Evolutionary conservation across 1,140 invertebrate species (phyloP).

Genomic region (Drosophila funebris): DNA sequence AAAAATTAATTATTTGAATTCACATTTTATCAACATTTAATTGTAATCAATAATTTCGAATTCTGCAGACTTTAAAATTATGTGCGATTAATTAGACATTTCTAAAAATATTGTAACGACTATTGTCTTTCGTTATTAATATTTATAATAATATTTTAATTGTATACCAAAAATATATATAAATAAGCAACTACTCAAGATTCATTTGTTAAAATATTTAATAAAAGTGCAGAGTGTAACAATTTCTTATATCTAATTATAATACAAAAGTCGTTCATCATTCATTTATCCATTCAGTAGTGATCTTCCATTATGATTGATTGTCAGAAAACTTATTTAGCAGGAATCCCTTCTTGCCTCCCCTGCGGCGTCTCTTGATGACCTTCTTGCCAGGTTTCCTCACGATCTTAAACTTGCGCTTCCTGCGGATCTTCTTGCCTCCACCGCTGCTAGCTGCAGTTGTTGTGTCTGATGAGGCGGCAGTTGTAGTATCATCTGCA

Average conservation of each 20-base stretch:
- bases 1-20: no score
- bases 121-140: no score
- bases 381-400: not conserved
- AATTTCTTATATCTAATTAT: conserved; percentile 1
- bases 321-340: not conserved
- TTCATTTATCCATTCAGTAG: conserved; percentile 2
- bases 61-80: no score
- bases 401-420: not conserved
- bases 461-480: not conserved
- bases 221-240: not conserved
- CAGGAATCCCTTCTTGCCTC: not conserved
- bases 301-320: not conserved
- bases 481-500: not conserved
- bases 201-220: not conserved
- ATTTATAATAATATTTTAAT: no score
- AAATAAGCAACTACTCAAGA: no score
- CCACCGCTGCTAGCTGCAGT: not conserved
- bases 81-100: no score
- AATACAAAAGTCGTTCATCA: not conserved
- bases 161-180: no score
- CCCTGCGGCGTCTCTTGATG: not conserved
- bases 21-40: no score
- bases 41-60: no score
- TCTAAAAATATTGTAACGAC: no score
- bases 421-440: not conserved